A percentile compares a stretch with the other conserved stretches of the same genome.
Evolutionary conservation across 2,888 invertebrate species (phyloP).

Genomic region (Pherbina coryleti): DNA sequence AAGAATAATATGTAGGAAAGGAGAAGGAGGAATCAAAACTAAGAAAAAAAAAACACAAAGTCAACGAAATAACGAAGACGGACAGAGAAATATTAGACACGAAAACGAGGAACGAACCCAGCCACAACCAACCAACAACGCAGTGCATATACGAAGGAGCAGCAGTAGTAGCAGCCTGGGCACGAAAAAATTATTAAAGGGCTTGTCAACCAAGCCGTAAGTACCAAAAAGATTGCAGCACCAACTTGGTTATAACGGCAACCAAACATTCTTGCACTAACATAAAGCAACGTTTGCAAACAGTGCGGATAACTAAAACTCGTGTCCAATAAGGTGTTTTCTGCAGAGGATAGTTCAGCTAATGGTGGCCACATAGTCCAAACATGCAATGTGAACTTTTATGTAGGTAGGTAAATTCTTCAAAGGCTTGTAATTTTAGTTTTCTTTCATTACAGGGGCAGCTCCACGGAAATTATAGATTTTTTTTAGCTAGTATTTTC

Average conservation of each 20-base stretch:
- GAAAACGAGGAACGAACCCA: not conserved
- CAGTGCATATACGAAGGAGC: constrained; percentile 1
- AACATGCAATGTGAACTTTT: not conserved
- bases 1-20: constrained; percentile 20
- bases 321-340: no score
- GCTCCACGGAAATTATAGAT: no score
- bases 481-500: no score
- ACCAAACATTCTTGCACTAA: not conserved
- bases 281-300: not conserved
- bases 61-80: constrained; percentile 11
- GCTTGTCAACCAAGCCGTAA: not conserved
- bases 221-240: no score
- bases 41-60: constrained; percentile 22
- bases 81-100: constrained; percentile 11
- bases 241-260: not conserved
- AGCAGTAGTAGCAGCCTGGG: constrained; percentile 3
- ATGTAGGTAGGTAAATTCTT: not conserved
- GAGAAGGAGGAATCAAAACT: not conserved
- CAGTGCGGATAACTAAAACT: no score
- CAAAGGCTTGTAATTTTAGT: no score
- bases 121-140: constrained; percentile 16
- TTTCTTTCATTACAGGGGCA: no score
- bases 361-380: not conserved
- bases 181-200: not conserved
- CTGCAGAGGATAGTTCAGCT: not conserved